Evolutionary conservation across 2,113 vertebrate species (phyloP), one percentile per base, ranked within the genome.

Genomic region (Sinocyclocheilus maitianheensis): DNA sequence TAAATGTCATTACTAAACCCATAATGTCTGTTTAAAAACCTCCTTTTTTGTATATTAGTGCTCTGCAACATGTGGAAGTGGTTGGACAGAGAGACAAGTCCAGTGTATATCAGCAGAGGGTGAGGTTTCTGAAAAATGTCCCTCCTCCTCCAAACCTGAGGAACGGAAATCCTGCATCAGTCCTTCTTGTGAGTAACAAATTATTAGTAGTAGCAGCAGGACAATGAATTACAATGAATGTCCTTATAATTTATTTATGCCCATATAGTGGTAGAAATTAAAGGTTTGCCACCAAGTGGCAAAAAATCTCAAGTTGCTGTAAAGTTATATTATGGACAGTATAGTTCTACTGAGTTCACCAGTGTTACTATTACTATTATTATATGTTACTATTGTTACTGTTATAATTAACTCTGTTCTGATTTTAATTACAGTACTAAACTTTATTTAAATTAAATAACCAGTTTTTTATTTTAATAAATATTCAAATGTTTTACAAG

Each of bases 51-150:
- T 72, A 11, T 58, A 0, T 88, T 16, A 99, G 98, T 99, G 98
- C 88, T 98, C 98, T 0, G 94, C 92, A 85, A 96, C 94, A 84
- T 99, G 98, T 83, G 97, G 97, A 1, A 84, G 91, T 0, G 98
- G 98, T n/a, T 92, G 96, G 90, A 96, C 94, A 94, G 96, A 97
- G 79, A 94, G 98, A 76, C 96, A 94, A 0, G 96, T 98, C 91
- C 96, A 96, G 89, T 99, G 98, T 89, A 76, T 95, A 77, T 95
- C 96, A 0, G 94, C 94, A 0, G 93, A 95, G 0, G 96, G 96
- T 77, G 94, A 95, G 53, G 90, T 94, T 88, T 95, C 95, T 88
- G 89, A 91, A 71, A 84, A 92, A 34, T 99, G 97, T 91, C 91
- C 89, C 0, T 16, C 1, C 0, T 93, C 95, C 11, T 34, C 91